Base-by-base conservation (phyloP, 2,888 invertebrate genomes). In the Lissocephala sabroskyi region DNA sequence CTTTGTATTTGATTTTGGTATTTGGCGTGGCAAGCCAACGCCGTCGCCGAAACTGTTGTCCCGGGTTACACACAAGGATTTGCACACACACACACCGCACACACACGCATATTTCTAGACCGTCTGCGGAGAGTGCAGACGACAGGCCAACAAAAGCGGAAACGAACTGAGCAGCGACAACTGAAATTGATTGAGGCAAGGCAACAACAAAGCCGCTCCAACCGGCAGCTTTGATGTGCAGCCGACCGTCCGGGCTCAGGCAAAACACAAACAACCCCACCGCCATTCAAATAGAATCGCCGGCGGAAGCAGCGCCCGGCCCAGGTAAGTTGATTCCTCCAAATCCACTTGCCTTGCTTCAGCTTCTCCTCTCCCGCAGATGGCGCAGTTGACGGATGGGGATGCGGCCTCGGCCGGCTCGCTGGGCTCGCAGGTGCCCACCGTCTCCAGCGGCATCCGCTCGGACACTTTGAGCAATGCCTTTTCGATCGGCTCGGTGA, bases 11-110 rank as follows among this genome's bases (percentile, higher is more conserved):
- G 71, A 43, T 41, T 59, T 41, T 46, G 44, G 53, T 49, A 50
- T 46, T 47, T 44, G 50, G 43, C 41, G 48, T 41, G 43, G 51
- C 30, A 42, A 32, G 57, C 50, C n/a, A n/a, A n/a, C n/a, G n/a
- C n/a, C n/a, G n/a, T n/a, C 53, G 53, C 62, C 48, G 42, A 61
- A 56, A 54, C 56, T 59, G 70, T 77, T 77, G 70, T 70, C 65
- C 59, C 64, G 59, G 56, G 75, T 53, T 52, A 74, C 77, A 74
- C 75, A 65, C 63, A 65, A 68, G 74, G 65, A 76, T 70, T 70
- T 66, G 54, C 53, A 50, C 47, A 52, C 54, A 53, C 56, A 50
- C 37, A 26, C 23, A 43, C 18, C 45, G 45, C 43, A 64, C 29
- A 36, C 41, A 26, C 26, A 17, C 43, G 39, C 35, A 33, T 33